Evolutionary conservation across 2,888 invertebrate species (phyloP), one percentile per base, ranked within the genome.

Genomic region (Drosophila dives): DNA sequence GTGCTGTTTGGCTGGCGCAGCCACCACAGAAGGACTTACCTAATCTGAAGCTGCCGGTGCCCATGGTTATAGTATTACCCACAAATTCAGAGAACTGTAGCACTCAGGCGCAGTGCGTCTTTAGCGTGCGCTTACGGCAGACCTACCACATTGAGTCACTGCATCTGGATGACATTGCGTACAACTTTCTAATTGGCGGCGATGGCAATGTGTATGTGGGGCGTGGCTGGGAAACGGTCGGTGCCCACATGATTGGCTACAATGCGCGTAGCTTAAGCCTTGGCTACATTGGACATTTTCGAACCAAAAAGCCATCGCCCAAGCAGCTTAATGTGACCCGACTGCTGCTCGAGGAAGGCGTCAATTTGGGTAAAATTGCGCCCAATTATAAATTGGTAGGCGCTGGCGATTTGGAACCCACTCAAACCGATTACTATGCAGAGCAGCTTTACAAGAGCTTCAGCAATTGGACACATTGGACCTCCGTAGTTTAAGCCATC

Each of bases 111-210:
- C 92, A 94, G 67, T 96, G 96, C 74, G 94, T 94, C 2, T 93
- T 94, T 11, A 94, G 94, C 2, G 95, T 95, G 2, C 94, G 95
- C 17, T 91, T 93, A 33, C 95, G 96, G 55, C 96, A 96, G 91
- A 94, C 93, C 32, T 96, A 94, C 82, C 96, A 97, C 91, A 95
- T 97, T 40, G 96, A 96, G 80, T 94, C 94, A 26, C 92, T 92
- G 64, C 91, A 93, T 0, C 96, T 95, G 94, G 94, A 93, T 68
- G 97, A 97, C 88, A 96, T 97, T 32, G 95, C 94, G 0, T 97
- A 96, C 91, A 97, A 96, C 90, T 97, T 97, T 81, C 92, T 97
- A 3, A 94, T 97, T 3, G 97, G 96, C 0, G 97, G 96, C 6
- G 97, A 97, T 88, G 97, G 97, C 0, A 94, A 94, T 11, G 95